phyloP scores from a whole-genome alignment of 2,113 vertebrate genomes.

The Aspidoscelis tigris region DNA sequence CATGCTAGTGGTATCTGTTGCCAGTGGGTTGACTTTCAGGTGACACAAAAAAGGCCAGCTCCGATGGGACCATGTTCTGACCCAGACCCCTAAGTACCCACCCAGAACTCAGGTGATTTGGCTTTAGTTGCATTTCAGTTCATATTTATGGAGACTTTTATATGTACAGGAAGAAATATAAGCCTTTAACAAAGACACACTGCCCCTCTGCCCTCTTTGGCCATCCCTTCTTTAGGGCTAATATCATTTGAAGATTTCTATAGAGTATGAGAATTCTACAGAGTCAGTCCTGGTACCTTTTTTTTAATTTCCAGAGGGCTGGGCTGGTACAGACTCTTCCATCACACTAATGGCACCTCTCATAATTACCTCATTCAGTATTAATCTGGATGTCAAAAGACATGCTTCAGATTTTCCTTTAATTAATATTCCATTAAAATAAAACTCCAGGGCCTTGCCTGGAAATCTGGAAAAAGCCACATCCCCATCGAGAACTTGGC shows the following conservation, averaged over 20 bases:
- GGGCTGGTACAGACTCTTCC: constrained; percentile 44
- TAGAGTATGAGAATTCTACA: neutral
- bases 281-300: fast-evolving
- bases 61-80: no score
- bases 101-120: neutral
- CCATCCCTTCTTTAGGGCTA: neutral
- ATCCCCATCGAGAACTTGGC: neutral
- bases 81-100: no score
- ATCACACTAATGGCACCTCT: constrained; percentile 40
- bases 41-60: no score
- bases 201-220: neutral
- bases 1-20: no score
- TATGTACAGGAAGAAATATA: neutral
- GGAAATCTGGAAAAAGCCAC: neutral
- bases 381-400: constrained; percentile 60
- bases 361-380: constrained; percentile 44
- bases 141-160: neutral
- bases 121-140: neutral
- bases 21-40: no score
- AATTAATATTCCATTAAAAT: constrained; percentile 66
- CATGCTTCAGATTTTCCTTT: constrained; percentile 48
- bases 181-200: neutral
- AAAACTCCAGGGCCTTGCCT: constrained; percentile 15
- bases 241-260: neutral
- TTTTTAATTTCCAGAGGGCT: neutral